Percentiles rank a stretch among this genome's conserved stretches.
Conservation (phyloP, 1,140 invertebrate species). For the Battus philenor region DNA sequence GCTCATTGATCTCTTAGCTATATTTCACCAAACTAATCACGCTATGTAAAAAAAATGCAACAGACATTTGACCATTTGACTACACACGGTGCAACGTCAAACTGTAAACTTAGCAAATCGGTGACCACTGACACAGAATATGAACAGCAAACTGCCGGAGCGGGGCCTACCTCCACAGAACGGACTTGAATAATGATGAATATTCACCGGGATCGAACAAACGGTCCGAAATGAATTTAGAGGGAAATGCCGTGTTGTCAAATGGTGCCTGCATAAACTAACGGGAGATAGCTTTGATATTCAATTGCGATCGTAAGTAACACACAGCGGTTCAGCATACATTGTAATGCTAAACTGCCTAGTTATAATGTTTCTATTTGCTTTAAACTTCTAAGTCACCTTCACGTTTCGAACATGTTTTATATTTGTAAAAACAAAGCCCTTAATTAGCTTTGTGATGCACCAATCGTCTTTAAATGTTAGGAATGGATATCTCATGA, state of each 20-base stretch:
- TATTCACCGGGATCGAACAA: slow-evolving; percentile 13
- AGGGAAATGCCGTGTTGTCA: slow-evolving; percentile 11
- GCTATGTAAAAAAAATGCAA: no score
- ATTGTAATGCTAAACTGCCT: no score
- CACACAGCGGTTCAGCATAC: neutral
- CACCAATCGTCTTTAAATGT: no score
- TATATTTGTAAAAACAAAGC: no score
- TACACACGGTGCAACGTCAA: neutral
- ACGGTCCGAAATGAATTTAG: slow-evolving; percentile 14
- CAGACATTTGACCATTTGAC: no score
- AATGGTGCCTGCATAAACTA: slow-evolving; percentile 12
- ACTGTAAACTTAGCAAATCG: neutral
- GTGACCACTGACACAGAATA: slow-evolving; percentile 9
- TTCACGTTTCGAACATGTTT: no score
- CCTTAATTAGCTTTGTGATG: no score
- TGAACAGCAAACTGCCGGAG: slow-evolving; percentile 8
- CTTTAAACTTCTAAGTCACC: no score
- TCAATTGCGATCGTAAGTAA: slow-evolving; percentile 1
- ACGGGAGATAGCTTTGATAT: slow-evolving; percentile 1
- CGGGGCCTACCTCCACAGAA: neutral
- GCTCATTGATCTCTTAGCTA: no score
- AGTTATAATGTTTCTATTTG: no score
- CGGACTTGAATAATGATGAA: slow-evolving; percentile 13
- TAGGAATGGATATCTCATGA: no score
- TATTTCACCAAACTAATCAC: no score